A percentile compares a stretch with the other conserved stretches of the same genome.
phyloP scores from a whole-genome alignment of 2,113 vertebrate genomes.

The Penelope pileata region DNA sequence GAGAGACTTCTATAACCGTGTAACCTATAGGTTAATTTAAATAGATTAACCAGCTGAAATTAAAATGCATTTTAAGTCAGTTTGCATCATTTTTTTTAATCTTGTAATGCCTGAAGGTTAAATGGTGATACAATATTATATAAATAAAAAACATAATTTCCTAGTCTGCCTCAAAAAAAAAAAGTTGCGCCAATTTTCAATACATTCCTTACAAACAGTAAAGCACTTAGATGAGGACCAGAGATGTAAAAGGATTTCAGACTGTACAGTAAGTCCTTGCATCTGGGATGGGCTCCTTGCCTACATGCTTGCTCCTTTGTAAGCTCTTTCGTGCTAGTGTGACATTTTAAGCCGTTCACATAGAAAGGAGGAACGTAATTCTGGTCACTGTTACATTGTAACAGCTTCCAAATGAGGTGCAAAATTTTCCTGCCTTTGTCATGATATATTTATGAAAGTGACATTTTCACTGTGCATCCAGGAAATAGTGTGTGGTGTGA shows the following conservation, averaged over 20 bases:
- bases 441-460: background rate
- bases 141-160: conserved; percentile 7
- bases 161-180: background rate
- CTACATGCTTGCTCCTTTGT: background rate
- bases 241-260: background rate
- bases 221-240: too few species aligned
- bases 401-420: background rate
- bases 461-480: background rate
- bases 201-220: too few species aligned
- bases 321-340: background rate
- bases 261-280: background rate
- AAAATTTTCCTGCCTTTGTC: background rate
- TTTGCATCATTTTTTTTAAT: conserved; percentile 12
- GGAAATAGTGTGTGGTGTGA: background rate
- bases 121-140: background rate
- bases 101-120: background rate
- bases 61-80: conserved; percentile 9
- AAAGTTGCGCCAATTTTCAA: background rate
- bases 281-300: background rate
- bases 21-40: conserved; percentile 30
- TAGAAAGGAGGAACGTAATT: background rate
- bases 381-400: background rate
- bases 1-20: background rate
- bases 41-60: conserved; percentile 20
- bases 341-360: background rate